Conservation (phyloP, 2,797 vertebrate species). For the Micromesistius poutassou region DNA sequence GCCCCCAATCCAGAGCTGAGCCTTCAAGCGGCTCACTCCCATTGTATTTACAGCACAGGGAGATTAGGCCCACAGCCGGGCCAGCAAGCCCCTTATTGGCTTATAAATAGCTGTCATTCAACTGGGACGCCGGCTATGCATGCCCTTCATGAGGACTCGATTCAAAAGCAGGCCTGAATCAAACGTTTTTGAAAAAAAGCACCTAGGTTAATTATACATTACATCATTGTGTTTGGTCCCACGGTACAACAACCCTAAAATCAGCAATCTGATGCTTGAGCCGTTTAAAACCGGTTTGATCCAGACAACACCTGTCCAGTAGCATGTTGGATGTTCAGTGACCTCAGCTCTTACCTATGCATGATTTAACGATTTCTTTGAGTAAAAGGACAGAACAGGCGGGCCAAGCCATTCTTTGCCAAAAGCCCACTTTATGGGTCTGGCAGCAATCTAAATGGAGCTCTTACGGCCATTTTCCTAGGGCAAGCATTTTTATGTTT, state of each 20-base stretch:
- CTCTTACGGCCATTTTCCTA: constrained; percentile 40
- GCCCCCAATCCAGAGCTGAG: constrained; percentile 43
- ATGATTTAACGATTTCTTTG: background rate
- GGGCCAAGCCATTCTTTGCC: constrained; percentile 11
- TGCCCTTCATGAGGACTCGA: constrained; percentile 2
- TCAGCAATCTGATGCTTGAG: background rate
- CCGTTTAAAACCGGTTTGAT: background rate
- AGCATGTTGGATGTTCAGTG: background rate
- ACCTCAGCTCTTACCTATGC: background rate
- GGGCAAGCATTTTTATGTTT: constrained; percentile 35
- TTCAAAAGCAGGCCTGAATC: background rate
- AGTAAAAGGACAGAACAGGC: constrained; percentile 14
- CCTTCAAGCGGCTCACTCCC: constrained; percentile 30
- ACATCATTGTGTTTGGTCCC: background rate
- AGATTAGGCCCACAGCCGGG: constrained; percentile 38
- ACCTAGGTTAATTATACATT: background rate
- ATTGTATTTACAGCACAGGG: constrained; percentile 53
- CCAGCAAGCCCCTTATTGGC: constrained; percentile 55
- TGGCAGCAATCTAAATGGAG: constrained; percentile 49
- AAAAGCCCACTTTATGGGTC: constrained; percentile 3
- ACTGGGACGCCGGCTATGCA: constrained; percentile 32
- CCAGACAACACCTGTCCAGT: background rate
- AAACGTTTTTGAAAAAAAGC: background rate
- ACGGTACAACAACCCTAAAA: background rate
- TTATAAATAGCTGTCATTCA: constrained; percentile 68